A percentile compares a stretch with the other conserved stretches of the same genome.
Evolutionary conservation across 2,113 vertebrate species (phyloP).

Genomic region (Mungos mungo): DNA sequence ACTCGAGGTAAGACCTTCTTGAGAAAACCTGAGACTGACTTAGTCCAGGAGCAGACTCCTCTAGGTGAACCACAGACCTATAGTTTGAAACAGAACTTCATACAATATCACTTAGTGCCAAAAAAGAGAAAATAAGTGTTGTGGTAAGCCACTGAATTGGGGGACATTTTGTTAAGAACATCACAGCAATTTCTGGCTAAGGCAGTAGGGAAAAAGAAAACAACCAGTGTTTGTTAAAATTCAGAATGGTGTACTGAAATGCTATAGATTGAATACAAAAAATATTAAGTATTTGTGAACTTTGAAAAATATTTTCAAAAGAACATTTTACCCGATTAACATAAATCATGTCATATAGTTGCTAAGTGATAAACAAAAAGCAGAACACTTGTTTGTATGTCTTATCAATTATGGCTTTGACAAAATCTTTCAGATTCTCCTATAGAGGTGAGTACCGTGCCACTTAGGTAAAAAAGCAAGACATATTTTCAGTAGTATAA

Average conservation of each 20-base stretch:
- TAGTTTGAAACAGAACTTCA: not conserved
- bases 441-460: conserved; percentile 8
- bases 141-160: not conserved
- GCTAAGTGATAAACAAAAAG: not conserved
- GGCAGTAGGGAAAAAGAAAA: not conserved
- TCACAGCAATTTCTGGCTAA: not conserved
- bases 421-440: not conserved
- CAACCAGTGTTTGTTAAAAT: not conserved
- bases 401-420: conserved; percentile 18
- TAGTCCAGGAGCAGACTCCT: not conserved
- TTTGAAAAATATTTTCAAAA: conserved; percentile 18
- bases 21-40: not conserved
- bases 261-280: not conserved
- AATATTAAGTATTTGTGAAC: not conserved
- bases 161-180: not conserved
- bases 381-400: not conserved
- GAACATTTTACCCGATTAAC: not conserved
- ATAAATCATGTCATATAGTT: not conserved
- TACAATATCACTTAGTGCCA: not conserved
- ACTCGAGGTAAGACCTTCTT: not conserved
- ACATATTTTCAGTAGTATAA: not conserved
- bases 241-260: not conserved
- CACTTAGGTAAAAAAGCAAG: conserved; percentile 23
- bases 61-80: not conserved
- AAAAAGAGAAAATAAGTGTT: not conserved